Base-by-base conservation (phyloP, 1,140 invertebrate species). In the Drosophila micromelanica region DNA sequence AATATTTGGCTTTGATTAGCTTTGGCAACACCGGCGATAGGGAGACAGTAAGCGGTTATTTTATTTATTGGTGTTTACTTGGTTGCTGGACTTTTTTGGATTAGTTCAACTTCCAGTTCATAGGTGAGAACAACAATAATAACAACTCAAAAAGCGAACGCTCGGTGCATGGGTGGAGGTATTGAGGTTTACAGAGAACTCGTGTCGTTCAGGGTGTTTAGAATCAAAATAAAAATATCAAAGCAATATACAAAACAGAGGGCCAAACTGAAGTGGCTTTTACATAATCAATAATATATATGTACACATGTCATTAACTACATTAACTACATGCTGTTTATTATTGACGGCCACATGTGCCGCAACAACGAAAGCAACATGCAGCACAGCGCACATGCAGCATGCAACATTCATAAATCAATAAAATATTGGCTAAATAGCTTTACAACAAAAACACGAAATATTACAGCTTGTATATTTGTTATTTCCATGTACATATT, bases 91-190 rank as follows among this genome's bases (percentile, higher is more conserved):
- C 40, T 49, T 35, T 57, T 57, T 67, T 32, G 15, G 9, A 35
- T 42, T 52, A 38, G 30, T 70, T 76, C 48, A 79, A 79, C 56
- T 84, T 81, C 75, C 76, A 80, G 69, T 76, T 77, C 12, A 73
- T 59, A 78, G 67, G 51, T 76, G 73, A 86, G 60, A 75, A 70
- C 77, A 89, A 70, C 63, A 87, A 82, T 59, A 30, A 42, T 40
- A 55, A 65, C 15, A 72, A 72, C 76, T 89, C 37, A 82, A 82
- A 87, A 82, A 68, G 82, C 84, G 75, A 87, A 87, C 82, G 82
- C 84, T 87, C 75, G 71, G 82, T 86, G 82, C 82, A 82, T 71
- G 52, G 59, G 76, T 71, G 68, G 51, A 61, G 27, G 38, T 61
- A 55, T n/a, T n/a, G 32, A 69, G 57, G 52, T 59, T 20, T 51